These are phyloP conservation scores for Dendronephthya gigantea DNA, from an alignment of 64 coral and sea anemone genomes.

Conservation along the genomic window DNA sequence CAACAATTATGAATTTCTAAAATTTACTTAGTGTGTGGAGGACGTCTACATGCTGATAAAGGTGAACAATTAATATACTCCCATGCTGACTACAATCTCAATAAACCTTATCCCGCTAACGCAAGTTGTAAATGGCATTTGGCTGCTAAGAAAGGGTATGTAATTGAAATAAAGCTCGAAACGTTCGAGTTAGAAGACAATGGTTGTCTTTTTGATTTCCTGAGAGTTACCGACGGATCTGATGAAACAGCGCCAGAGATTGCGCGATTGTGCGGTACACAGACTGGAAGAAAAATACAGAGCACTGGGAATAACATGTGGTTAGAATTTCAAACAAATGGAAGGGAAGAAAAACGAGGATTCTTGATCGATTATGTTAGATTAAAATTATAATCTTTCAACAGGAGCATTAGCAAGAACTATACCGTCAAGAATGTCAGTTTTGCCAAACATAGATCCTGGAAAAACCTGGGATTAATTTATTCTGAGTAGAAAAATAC, in stretches of 20 bases:
- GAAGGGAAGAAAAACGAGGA: constrained; percentile 54
- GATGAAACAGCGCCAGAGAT: constrained; percentile 43
- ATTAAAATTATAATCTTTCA: constrained; percentile 21
- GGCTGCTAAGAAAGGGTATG: constrained; percentile 46
- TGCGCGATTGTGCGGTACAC: constrained; percentile 47
- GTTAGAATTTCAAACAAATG: constrained; percentile 57
- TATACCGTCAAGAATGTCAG: not conserved
- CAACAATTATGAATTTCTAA: not conserved
- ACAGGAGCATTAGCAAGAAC: not conserved
- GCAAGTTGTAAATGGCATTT: constrained; percentile 58
- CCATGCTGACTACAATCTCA: constrained; percentile 56
- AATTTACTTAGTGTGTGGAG: constrained; percentile 55
- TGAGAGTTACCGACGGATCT: constrained; percentile 53
- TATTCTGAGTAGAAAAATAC: no score
- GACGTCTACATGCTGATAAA: constrained; percentile 52
- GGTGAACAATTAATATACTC: constrained; percentile 48
- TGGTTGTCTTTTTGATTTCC: constrained; percentile 59
- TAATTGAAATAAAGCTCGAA: constrained; percentile 60
- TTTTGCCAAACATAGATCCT: not conserved
- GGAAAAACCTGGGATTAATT: no score
- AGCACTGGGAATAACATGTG: constrained; percentile 67
- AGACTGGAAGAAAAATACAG: constrained; percentile 19
- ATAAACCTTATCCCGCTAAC: constrained; percentile 49
- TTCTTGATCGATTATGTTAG: constrained; percentile 64
- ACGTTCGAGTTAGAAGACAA: constrained; percentile 77